Evolutionary conservation across 1,140 invertebrate species (phyloP).

Genomic region (Bombus impatiens): DNA sequence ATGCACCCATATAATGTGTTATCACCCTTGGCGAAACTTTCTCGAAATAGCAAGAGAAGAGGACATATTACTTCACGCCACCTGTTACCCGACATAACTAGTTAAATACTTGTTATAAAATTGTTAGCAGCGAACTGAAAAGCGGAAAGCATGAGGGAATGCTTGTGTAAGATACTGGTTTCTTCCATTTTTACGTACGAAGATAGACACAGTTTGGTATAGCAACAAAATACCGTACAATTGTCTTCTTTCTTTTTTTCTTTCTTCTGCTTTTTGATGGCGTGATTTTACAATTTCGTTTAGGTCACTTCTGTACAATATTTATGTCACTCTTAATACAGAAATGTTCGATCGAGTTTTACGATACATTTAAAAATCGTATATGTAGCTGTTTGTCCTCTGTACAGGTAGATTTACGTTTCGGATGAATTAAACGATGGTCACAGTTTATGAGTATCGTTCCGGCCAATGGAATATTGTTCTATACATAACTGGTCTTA

Average conservation of each 20-base stretch:
- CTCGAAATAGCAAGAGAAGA: conserved; percentile 22
- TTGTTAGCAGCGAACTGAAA: conserved; percentile 49
- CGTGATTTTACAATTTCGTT: neutral
- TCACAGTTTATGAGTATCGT: neutral
- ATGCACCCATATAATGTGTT: neutral
- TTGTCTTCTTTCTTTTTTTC: neutral
- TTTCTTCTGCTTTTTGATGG: neutral
- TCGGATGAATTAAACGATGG: conserved; percentile 25
- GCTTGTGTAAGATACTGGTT: conserved; percentile 30
- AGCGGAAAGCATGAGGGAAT: conserved; percentile 47
- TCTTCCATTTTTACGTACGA: conserved; percentile 27
- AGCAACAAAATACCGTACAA: conserved; percentile 39
- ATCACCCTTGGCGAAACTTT: neutral
- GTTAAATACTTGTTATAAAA: conserved; percentile 33
- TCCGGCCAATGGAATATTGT: conserved; percentile 11
- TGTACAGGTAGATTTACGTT: conserved; percentile 31
- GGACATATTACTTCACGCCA: conserved; percentile 16
- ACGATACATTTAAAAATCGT: conserved; percentile 21
- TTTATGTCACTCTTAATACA: neutral
- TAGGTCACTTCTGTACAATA: conserved; percentile 6
- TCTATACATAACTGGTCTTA: conserved; percentile 66
- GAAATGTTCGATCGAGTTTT: neutral
- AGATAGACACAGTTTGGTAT: conserved; percentile 61
- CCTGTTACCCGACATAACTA: conserved; percentile 10
- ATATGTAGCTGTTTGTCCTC: neutral